Conservation (phyloP, 1,140 invertebrate species). For the Drosophila subpulchrella region DNA sequence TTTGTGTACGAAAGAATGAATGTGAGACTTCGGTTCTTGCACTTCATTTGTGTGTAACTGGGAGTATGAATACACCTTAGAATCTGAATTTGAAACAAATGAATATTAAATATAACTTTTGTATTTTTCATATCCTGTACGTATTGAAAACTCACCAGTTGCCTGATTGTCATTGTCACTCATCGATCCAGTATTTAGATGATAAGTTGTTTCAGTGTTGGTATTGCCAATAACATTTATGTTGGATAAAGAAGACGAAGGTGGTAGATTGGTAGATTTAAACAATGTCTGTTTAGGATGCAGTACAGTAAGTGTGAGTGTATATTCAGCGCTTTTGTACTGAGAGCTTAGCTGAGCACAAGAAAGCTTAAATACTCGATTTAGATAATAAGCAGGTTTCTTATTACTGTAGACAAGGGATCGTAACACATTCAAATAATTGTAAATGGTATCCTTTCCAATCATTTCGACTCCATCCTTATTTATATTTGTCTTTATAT, state of each 20-base stretch:
- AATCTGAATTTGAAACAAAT: conserved; percentile 46
- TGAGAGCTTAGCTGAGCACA: conserved; percentile 97
- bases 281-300: conserved; percentile 88
- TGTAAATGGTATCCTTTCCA: conserved; percentile 92
- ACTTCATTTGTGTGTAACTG: conserved; percentile 75
- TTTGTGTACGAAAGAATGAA: conserved; percentile 74
- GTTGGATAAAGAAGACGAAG: conserved; percentile 7
- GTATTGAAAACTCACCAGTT: conserved; percentile 27
- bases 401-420: conserved; percentile 96
- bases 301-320: conserved; percentile 90
- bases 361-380: conserved; percentile 96
- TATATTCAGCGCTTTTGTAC: conserved; percentile 97
- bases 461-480: conserved; percentile 93
- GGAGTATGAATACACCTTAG: conserved; percentile 78
- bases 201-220: conserved; percentile 22
- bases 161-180: conserved; percentile 28
- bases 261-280: conserved; percentile 54
- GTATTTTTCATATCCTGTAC: background rate
- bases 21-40: conserved; percentile 74
- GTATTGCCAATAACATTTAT: conserved; percentile 32
- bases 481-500: conserved; percentile 83
- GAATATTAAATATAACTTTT: background rate
- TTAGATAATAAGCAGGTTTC: conserved; percentile 96
- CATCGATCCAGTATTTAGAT: conserved; percentile 10
- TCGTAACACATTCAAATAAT: conserved; percentile 91